A percentile compares a stretch with the other conserved stretches of the same genome.
These are phyloP conservation scores for Capricornis sumatraensis DNA, from an alignment of 2,113 vertebrate species.

Conservation along the genomic window DNA sequence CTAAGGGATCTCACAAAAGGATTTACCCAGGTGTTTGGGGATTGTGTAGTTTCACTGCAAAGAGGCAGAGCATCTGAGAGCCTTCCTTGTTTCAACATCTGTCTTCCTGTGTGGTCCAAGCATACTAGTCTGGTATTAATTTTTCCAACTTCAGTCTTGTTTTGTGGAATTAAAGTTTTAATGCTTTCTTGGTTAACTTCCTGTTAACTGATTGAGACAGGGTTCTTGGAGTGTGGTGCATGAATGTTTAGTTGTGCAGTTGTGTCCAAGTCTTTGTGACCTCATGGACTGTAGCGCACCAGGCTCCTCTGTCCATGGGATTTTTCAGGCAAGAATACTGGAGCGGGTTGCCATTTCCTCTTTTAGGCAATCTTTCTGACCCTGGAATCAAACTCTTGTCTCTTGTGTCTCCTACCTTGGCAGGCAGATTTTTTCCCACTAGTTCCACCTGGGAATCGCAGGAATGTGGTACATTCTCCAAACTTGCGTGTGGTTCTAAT, in stretches of 20 bases:
- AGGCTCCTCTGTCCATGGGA: background rate
- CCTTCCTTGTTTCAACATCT: background rate
- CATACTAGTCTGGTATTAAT: background rate
- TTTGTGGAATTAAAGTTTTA: background rate
- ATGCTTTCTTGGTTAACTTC: background rate
- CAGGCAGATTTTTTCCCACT: background rate
- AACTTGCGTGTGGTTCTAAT: background rate
- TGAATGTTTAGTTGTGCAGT: accelerated
- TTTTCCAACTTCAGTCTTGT: background rate
- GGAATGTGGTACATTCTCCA: background rate
- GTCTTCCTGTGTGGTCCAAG: background rate
- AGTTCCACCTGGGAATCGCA: background rate
- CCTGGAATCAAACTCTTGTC: background rate
- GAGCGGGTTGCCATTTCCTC: background rate
- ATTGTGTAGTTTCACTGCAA: background rate
- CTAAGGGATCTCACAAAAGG: background rate
- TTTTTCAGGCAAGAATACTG: background rate
- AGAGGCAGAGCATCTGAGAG: background rate
- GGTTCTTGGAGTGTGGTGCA: background rate
- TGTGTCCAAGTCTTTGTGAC: background rate
- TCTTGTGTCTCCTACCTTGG: background rate
- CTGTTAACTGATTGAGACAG: background rate
- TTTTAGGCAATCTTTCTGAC: background rate
- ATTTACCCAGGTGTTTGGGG: background rate
- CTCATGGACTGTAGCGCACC: background rate